Evolutionary conservation across 2,888 invertebrate genomes (phyloP), one percentile per base, ranked within the genome.

Genomic region (Coelopa pilipes): DNA sequence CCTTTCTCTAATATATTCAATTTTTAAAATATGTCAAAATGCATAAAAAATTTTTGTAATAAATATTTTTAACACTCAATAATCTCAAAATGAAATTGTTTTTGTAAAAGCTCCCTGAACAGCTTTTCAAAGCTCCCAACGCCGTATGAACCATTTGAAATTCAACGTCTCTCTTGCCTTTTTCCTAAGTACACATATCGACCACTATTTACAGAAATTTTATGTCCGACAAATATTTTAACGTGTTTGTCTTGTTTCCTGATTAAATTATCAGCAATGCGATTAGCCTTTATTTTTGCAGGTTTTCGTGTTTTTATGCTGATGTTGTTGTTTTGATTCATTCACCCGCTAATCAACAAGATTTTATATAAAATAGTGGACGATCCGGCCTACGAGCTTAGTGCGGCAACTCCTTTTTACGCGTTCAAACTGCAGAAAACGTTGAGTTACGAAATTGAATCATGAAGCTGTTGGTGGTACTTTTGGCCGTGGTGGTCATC

Each of bases 391-490:
- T 21, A 62, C 60, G 24, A 21, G 24, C 9, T 62, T 62, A 62
- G 60, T 62, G 19, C 3, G 21, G 13, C 15, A 21, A 24, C 60
- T 60, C 60, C 60, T 10, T 21, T 5, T 57, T 19, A n/a, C 55
- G 19, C 55, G 55, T 55, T 55, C 11, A 57, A 57, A 19, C 57
- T 11, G 17, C 57, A 57, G 19, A 57, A 57, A 19, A 19, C 57
- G 7, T 21, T 19, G 21, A 57, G 21, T 21, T 63, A 12, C 19
- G 15, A 71, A 34, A 11, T 53, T 53, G 13, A 53, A 69, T 50
- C 62, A 82, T 81, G 80, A 80, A 80, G 62, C 66, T 75, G 53
- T 74, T 80, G 19, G n/a, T 80, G 19, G 74, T 78, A n/a, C 67
- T 81, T 13, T 73, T 80, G 70, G 80, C 79, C 68, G 46, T 78